phyloP scores from a whole-genome alignment of 2,888 invertebrate species.

The Autographa gamma region DNA sequence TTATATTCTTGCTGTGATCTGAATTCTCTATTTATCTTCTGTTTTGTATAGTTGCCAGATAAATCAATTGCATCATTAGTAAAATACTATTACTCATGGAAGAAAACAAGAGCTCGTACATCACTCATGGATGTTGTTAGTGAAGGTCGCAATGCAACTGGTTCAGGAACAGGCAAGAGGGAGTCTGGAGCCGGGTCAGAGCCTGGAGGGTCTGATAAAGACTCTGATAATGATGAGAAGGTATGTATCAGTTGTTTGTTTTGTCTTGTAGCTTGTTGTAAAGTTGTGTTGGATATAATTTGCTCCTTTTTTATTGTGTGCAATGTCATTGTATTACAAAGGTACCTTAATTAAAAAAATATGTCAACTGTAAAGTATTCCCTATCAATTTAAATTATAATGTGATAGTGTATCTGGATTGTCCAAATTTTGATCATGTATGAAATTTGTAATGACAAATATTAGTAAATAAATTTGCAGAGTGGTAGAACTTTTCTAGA shows the following conservation, averaged over 20 bases:
- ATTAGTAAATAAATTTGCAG: conserved; percentile 81
- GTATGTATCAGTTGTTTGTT: conserved; percentile 85
- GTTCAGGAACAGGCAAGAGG: conserved; percentile 89
- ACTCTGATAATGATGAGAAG: conserved; percentile 97
- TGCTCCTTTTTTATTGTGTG: conserved; percentile 61
- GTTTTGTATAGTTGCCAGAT: conserved; percentile 94
- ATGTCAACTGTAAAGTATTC: conserved; percentile 44
- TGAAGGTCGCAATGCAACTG: conserved; percentile 92
- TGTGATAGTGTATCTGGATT: conserved; percentile 84
- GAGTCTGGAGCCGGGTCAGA: conserved; percentile 95
- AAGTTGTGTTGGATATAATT: conserved; percentile 60
- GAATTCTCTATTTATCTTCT: conserved; percentile 19
- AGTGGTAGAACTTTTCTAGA: conserved; percentile 68
- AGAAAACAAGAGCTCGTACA: conserved; percentile 97
- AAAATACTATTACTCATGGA: conserved; percentile 99
- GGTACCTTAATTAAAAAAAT: conserved; percentile 40
- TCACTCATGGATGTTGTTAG: conserved; percentile 97
- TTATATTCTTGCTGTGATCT: conserved; percentile 10
- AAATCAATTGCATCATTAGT: conserved; percentile 98
- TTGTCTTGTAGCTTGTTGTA: conserved; percentile 50
- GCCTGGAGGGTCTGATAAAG: conserved; percentile 94
- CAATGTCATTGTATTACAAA: conserved; percentile 54
- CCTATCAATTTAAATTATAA: conserved; percentile 38
- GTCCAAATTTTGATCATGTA: conserved; percentile 72
- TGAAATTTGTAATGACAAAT: conserved; percentile 37